These are phyloP conservation scores for Scolopax rusticola DNA, from an alignment of 2,797 vertebrate species.

Conservation along the genomic window DNA sequence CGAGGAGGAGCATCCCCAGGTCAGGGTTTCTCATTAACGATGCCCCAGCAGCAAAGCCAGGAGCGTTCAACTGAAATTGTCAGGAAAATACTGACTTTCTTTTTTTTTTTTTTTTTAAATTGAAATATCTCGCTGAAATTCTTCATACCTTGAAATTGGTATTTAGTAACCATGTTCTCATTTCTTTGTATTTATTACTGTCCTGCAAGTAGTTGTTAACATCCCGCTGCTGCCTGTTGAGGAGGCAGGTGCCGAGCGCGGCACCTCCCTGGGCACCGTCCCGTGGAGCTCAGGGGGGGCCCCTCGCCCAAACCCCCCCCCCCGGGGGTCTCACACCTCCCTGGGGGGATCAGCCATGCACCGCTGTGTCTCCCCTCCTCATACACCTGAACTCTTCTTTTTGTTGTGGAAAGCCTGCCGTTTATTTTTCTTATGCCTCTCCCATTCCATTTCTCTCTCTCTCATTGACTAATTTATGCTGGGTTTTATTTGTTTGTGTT, in stretches of 20 bases:
- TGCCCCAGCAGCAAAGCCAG: conserved; percentile 27
- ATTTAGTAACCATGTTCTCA: conserved; percentile 77
- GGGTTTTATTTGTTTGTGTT: conserved; percentile 26
- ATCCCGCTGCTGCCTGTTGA: conserved; percentile 84
- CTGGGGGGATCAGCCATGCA: background rate
- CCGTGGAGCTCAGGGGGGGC: conserved; percentile 82
- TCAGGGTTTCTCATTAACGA: background rate
- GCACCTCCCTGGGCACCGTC: background rate
- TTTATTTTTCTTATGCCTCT: conserved; percentile 51
- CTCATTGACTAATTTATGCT: conserved; percentile 71
- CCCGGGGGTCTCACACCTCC: background rate
- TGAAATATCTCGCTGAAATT: conserved; percentile 55
- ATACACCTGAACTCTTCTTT: background rate
- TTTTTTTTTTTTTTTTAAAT: background rate
- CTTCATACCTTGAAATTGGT: conserved; percentile 47
- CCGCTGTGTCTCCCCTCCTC: conserved; percentile 20
- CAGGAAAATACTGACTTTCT: conserved; percentile 56
- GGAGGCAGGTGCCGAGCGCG: conserved; percentile 77
- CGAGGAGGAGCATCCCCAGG: background rate
- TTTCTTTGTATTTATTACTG: conserved; percentile 84
- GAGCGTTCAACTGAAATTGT: background rate
- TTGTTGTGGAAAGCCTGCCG: conserved; percentile 46
- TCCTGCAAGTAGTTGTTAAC: conserved; percentile 81
- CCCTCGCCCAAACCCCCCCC: background rate
- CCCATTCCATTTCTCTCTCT: conserved; percentile 56